Evolutionary conservation across 2,113 vertebrate genomes (phyloP), one percentile per base, ranked within the genome.

Genomic region (Scopus umbretta): DNA sequence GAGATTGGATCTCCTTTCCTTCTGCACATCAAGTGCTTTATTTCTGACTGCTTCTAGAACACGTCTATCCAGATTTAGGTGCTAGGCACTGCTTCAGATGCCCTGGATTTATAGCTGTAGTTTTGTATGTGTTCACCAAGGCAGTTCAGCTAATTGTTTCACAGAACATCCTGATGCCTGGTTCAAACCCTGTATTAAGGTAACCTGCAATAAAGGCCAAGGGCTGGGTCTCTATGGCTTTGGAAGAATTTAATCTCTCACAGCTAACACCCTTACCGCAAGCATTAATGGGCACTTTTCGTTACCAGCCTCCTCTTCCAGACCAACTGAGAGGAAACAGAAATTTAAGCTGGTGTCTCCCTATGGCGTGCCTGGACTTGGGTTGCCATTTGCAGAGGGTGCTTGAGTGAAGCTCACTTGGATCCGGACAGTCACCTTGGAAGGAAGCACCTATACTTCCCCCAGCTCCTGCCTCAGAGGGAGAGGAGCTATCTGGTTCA

Each of bases 351-450:
- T 4, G 1, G 27, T 59, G 68, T 74, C 32, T 70, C 45, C 45
- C 53, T 32, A 10, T 26, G 45, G 18, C 1, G 1, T 58, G 50
- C 25, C 52, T 14, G 8, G 62, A n/a, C 34, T 34, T 0, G 0
- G 38, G 42, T 34, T 81, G 56, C 50, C 4, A 6, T 62, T 55
- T 79, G 50, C 55, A 79, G 55, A 56, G 20, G 20, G 26, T 43
- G 23, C 22, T 25, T 56, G 50, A 52, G 50, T 13, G 80, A 79
- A 83, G 58, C n/a, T 84, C 85, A 47, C 34, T 21, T 6, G 6
- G n/a, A 86, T 53, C 42, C 62, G 83, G 42, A 20, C 56, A 20
- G 58, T 30, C 14, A 15, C 26, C 52, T 63, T 42, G 49, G 75
- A 62, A 94, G 34, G 45, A 66, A 70, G 43, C 32, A 76, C 38